Percentiles rank a stretch among this genome's conserved stretches.
These are phyloP conservation scores for Rhabditoides inermis DNA, from an alignment of 2,888 invertebrate genomes.

Conservation along the genomic window DNA sequence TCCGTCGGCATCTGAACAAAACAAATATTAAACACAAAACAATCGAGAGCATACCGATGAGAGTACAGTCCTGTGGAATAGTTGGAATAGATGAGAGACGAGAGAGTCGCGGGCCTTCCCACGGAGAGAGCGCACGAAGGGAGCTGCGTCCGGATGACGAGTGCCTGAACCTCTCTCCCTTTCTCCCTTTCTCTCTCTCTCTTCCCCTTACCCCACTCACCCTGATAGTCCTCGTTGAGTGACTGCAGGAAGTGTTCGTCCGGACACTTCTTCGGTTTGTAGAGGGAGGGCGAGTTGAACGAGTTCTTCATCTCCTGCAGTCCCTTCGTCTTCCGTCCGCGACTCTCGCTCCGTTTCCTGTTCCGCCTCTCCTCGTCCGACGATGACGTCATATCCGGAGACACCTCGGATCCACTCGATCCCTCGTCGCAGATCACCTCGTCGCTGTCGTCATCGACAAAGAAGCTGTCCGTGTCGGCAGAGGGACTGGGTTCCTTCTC, in stretches of 20 bases:
- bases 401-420: neutral
- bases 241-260: conserved; percentile 24
- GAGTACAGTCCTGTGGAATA: conserved; percentile 2
- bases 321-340: neutral
- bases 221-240: conserved; percentile 12
- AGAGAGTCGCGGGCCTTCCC: conserved; percentile 4
- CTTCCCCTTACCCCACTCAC: conserved; percentile 2
- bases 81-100: conserved; percentile 1
- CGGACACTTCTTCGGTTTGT: conserved; percentile 8
- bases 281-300: neutral
- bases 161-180: neutral
- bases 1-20: conserved; percentile 61
- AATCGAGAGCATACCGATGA: neutral
- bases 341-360: no score
- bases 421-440: neutral
- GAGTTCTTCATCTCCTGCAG: conserved; percentile 3
- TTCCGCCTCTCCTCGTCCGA: no score
- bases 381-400: no score
- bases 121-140: conserved; percentile 5
- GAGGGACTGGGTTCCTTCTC: no score
- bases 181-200: neutral
- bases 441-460: conserved; percentile 12
- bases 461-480: no score
- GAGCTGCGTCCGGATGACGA: conserved; percentile 11
- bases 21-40: neutral